phyloP scores from a whole-genome alignment of 2,113 vertebrate species.

The Eudyptes chrysolophus region DNA sequence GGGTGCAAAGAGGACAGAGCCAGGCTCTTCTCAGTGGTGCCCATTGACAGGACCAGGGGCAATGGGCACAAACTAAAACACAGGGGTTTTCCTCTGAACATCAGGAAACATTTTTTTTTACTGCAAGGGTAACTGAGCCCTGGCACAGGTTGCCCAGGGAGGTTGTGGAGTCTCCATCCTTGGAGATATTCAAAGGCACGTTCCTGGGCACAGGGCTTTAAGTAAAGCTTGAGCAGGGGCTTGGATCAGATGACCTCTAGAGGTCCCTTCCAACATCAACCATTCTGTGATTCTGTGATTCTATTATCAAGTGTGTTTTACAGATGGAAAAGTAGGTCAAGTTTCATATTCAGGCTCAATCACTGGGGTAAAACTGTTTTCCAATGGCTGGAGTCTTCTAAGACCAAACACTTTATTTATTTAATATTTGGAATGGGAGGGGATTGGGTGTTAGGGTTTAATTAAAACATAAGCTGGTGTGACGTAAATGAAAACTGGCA shows the following conservation, averaged over 20 bases:
- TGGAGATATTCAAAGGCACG: background rate
- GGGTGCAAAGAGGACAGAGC: background rate
- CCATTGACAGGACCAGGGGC: background rate
- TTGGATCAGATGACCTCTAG: background rate
- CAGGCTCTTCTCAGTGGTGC: background rate
- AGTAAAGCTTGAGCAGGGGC: background rate
- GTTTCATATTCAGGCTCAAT: background rate
- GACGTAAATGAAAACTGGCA: background rate
- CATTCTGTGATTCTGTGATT: background rate
- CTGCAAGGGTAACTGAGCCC: background rate
- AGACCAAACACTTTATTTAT: background rate
- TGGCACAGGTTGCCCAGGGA: background rate
- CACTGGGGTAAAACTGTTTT: background rate
- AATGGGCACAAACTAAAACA: background rate
- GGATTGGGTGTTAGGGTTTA: rapidly evolving
- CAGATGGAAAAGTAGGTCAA: background rate
- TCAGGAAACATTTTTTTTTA: background rate
- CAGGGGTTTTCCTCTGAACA: background rate
- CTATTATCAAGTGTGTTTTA: background rate
- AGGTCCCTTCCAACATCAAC: background rate
- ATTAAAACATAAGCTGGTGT: background rate
- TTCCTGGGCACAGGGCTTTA: background rate
- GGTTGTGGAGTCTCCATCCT: background rate
- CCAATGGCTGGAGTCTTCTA: background rate
- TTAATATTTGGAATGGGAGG: background rate